phyloP scores from a whole-genome alignment of 1,140 invertebrate species.

The Drosophila insularis region DNA sequence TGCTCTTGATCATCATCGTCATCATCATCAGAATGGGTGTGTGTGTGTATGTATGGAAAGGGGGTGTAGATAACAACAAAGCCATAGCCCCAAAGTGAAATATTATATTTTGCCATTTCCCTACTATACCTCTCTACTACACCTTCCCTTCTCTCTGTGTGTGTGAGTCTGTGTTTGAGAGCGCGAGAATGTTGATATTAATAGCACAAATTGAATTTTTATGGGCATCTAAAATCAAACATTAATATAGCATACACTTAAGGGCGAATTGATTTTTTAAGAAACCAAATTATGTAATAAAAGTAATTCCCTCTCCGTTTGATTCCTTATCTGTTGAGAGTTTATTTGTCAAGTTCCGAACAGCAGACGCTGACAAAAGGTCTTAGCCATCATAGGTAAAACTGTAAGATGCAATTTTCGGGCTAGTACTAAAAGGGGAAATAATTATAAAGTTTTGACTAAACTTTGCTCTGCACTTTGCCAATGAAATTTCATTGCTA shows the following conservation, averaged over 20 bases:
- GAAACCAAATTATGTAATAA: not conserved
- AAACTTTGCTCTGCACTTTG: conserved; percentile 41
- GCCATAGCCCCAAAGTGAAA: conserved; percentile 37
- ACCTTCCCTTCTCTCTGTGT: not conserved
- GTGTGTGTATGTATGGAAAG: conserved; percentile 6
- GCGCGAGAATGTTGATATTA: conserved; percentile 53
- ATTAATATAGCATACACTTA: conserved; percentile 54
- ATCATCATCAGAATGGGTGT: not conserved
- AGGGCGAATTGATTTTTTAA: conserved; percentile 47
- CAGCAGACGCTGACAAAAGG: not conserved
- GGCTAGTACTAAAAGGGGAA: conserved; percentile 25
- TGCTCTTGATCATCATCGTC: conserved; percentile 29
- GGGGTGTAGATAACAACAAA: not conserved
- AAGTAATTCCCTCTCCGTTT: not conserved
- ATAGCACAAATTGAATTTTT: conserved; percentile 77
- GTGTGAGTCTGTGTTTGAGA: conserved; percentile 21
- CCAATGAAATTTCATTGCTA: conserved; percentile 13
- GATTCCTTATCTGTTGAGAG: not conserved
- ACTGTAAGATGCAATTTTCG: not conserved
- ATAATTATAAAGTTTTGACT: conserved; percentile 56
- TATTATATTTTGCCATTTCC: conserved; percentile 59
- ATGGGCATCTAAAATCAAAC: conserved; percentile 42
- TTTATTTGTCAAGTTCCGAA: not conserved
- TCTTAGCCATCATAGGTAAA: not conserved
- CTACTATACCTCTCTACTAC: not conserved